Base-by-base conservation (phyloP, 2,113 vertebrate genomes). In the Myiopsitta monachus region DNA sequence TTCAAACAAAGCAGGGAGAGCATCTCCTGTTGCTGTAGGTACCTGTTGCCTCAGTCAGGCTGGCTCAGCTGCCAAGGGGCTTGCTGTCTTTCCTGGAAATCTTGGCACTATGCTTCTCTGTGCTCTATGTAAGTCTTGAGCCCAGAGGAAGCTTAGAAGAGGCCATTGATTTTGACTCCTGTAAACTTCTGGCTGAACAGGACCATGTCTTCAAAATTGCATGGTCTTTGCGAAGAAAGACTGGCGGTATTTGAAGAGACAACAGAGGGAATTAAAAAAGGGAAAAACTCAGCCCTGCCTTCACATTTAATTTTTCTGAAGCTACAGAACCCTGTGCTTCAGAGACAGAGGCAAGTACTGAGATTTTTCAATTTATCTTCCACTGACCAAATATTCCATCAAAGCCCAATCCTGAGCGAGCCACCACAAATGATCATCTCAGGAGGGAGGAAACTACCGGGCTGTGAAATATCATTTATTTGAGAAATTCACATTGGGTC, bases 391-490 rank as follows among this genome's bases (percentile, higher is more conserved):
- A 95, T 90, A n/a, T 79, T 55, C 90, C 2, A 38, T 96, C 77
- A 66, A 83, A 97, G 88, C 47, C 72, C 61, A 41, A 39, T 54
- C 95, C 47, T 28, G 64, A 96, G 90, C 8, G 14, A 96, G 77
- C 78, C 75, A 81, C 79, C 23, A 2, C 36, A 93, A 97, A 94
- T 14, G 26, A 83, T 87, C 94, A 41, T 87, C 94, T 79, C 87
- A 77, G 89, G 57, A 41, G 88, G 95, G 93, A 91, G 77, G 86
- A 93, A 96, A 94, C 59, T 76, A 66, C 74, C 4, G 19, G 93
- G 87, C 94, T 91, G 94, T 95, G 95, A 96, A 97, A 97, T 96
- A 88, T 61, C 90, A 92, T 91, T 95, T 95, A 87, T 95, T 87
- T 75, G 68, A 88, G 80, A 83, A 89, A 88, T 82, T 46, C 85